Evolutionary conservation across 2,113 vertebrate species (phyloP).

Genomic region (Carassius gibelio): DNA sequence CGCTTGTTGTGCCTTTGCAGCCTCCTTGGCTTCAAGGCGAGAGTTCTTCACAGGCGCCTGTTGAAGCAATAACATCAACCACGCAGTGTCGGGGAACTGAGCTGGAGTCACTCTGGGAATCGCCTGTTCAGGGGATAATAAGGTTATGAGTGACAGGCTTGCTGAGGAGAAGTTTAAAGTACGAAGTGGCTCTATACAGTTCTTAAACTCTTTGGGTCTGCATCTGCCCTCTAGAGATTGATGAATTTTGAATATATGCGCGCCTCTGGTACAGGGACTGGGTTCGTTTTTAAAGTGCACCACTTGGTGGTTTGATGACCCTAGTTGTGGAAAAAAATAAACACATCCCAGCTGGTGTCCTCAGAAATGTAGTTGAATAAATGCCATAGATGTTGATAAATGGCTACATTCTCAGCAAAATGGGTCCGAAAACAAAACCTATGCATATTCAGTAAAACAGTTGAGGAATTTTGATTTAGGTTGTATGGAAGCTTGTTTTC

Average conservation of each 20-base stretch:
- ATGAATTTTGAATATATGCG: slow-evolving; percentile 38
- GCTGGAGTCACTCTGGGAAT: slow-evolving; percentile 71
- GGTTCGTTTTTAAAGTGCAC: background rate
- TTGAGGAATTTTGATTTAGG: too few relatives aligned
- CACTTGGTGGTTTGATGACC: slow-evolving; percentile 3
- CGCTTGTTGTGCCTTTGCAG: slow-evolving; percentile 63
- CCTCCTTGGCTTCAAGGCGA: slow-evolving; percentile 68
- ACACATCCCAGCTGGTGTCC: background rate
- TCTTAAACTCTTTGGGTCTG: slow-evolving; percentile 41
- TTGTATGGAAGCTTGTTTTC: too few relatives aligned
- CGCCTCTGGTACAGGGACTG: background rate
- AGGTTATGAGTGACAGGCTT: slow-evolving; percentile 63
- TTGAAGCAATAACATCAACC: slow-evolving; percentile 77
- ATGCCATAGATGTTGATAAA: background rate
- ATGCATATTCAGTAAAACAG: too few relatives aligned
- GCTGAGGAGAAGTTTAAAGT: slow-evolving; percentile 66
- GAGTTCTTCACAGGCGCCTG: slow-evolving; percentile 72
- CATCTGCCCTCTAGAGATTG: slow-evolving; percentile 42
- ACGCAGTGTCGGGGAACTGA: slow-evolving; percentile 65
- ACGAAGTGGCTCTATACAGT: slow-evolving; percentile 59
- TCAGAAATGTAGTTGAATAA: background rate
- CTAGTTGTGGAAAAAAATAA: background rate
- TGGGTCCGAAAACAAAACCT: background rate
- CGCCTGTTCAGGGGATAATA: slow-evolving; percentile 69
- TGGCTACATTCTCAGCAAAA: background rate